Evolutionary conservation across 1,140 invertebrate genomes (phyloP), one percentile per base, ranked within the genome.

Genomic region (Aphidius gifuensis): DNA sequence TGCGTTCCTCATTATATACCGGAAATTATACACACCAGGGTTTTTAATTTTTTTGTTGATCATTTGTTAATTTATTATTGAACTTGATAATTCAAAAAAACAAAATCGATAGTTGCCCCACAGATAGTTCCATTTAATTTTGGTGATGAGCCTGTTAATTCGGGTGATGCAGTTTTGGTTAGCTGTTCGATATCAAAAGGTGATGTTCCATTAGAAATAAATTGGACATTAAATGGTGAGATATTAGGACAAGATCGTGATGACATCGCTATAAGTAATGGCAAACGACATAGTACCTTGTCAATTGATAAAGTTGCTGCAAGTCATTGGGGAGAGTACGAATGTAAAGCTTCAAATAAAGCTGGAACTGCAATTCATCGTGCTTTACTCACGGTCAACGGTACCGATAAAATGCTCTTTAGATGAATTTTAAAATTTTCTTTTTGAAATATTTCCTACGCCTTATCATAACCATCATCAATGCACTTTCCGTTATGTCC

Each of bases 311-410:
- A 84, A 1, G 84, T 90, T 44, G 80, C 85, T 43, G 86, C 78
- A 11, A 77, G 80, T 62, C 86, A 88, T 71, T 82, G 83, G 4
- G 87, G 87, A 39, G 80, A 82, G 60, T 88, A 87, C 71, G 86
- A 84, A 9, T 89, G 86, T 74, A 81, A 83, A 60, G 89, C 87
- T 4, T 83, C 80, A 64, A 90, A 94, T 79, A 74, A 79, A 49
- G 92, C 90, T 44, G 91, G 90, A 60, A 74, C 81, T 16, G 83
- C 83, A 46, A 85, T 82, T 53, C 85, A 84, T 71, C 82, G 85
- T 6, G 84, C 87, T n/a, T 75, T 83, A 64, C 77, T 90, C 61
- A 78, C 85, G 68, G 87, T 90, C 60, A 89, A 89, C 78, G 88
- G 88, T 90, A 76, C 23, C 23, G 4, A 32, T 16, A 16, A 16